Base-by-base conservation (phyloP, 2,888 invertebrate species). In the Spodoptera littoralis region DNA sequence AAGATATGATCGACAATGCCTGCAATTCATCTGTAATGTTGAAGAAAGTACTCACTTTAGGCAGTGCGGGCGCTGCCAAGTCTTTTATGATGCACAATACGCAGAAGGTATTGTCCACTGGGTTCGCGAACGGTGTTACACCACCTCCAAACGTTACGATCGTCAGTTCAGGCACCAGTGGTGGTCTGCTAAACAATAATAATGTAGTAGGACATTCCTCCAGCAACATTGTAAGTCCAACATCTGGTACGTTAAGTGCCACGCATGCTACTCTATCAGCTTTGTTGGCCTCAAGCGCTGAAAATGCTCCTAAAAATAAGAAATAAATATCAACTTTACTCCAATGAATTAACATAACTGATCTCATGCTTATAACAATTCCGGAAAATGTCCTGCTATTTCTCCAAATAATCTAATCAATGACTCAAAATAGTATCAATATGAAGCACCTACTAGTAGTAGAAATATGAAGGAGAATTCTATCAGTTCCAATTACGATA, bases 81-180 rank as follows among this genome's bases (percentile, higher is more conserved):
- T 94, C 95, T 0, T 95, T 94, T 64, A 91, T 95, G 90, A 94
- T 95, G 94, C 94, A 94, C 62, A 94, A 94, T 65, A 94, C 94
- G 2, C 94, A 95, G 73, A 95, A 95, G 71, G 92, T 94, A 13
- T 73, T 94, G 41, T 92, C 94, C 0, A 93, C 93, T 24, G 94
- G 94, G 3, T 95, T 92, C 49, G 94, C 93, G 12, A 93, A 89
- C 45, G 94, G 95, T 2, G 88, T 88, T 0, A 90, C 92, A 0
- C 92, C 93, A 0, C 94, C 94, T 0, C 94, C 94, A 0, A 94
- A 94, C 57, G 94, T 94, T 0, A 94, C 94, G 22, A 93, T 94
- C n/a, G 94, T 94, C 2, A 93, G 93, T 68, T 93, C 93, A 0
- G 94, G 94, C 0, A 85, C 88, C 0, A 85, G 88, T 64, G 88